Percentiles rank a stretch among this genome's conserved stretches.
Conservation (phyloP, 2,113 vertebrate species). For the Stigmatopora argus region DNA sequence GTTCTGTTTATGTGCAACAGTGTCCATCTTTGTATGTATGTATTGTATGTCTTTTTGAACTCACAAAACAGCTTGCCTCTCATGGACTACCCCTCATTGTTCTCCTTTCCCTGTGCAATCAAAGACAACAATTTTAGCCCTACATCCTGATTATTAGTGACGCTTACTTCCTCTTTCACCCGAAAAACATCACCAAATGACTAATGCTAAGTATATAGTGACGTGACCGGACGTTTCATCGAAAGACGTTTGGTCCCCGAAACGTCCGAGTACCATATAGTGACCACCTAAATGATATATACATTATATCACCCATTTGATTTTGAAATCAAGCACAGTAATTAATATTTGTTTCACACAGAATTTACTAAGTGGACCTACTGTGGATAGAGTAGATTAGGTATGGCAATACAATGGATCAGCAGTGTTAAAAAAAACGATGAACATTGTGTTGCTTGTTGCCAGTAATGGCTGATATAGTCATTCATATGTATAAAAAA, state of each 20-base stretch:
- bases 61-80: background rate
- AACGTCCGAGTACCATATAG: no score
- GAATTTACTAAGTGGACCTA: no score
- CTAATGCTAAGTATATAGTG: background rate
- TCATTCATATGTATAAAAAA: no score
- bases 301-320: no score
- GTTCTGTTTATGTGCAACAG: background rate
- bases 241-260: no score
- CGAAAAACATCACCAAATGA: conserved; percentile 10
- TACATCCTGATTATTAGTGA: conserved; percentile 4
- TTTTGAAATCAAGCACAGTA: no score
- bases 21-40: background rate
- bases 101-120: background rate
- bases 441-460: no score
- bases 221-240: no score
- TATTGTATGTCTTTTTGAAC: conserved; percentile 1
- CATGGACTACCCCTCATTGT: conserved; percentile 7
- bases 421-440: no score
- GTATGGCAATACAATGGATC: no score
- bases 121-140: conserved; percentile 4
- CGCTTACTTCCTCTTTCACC: conserved; percentile 7
- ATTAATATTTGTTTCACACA: background rate
- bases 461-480: no score
- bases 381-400: no score
- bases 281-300: background rate